phyloP scores from a whole-genome alignment of 2,888 invertebrate genomes.

The Deroplatys truncata region DNA sequence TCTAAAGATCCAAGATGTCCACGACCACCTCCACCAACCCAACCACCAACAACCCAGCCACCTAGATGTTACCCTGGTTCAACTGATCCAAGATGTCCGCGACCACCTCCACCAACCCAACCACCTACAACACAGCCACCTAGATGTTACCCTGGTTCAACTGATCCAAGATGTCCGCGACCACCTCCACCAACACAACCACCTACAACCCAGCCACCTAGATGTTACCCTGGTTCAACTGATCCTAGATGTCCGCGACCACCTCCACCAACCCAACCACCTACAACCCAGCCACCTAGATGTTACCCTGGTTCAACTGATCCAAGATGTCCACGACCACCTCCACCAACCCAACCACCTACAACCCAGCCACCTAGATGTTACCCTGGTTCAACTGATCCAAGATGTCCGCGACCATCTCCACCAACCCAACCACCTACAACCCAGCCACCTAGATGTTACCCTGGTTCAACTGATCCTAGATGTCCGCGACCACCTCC shows the following conservation, averaged over 20 bases:
- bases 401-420: constrained; percentile 35
- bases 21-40: constrained; percentile 35
- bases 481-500: constrained; percentile 26
- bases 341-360: constrained; percentile 28
- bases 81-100: constrained; percentile 33
- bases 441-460: constrained; percentile 26
- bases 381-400: constrained; percentile 27
- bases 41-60: constrained; percentile 29
- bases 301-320: constrained; percentile 39
- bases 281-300: constrained; percentile 27
- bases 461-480: constrained; percentile 32
- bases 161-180: constrained; percentile 33
- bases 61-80: constrained; percentile 21
- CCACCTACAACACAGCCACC: constrained; percentile 28
- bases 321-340: constrained; percentile 32
- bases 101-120: constrained; percentile 36
- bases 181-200: neutral
- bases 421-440: constrained; percentile 19
- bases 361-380: neutral
- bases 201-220: neutral
- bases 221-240: constrained; percentile 20
- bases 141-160: constrained; percentile 36
- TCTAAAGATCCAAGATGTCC: constrained; percentile 38
- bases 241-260: constrained; percentile 30
- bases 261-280: neutral